Percentiles rank a stretch among this genome's conserved stretches.
Conservation (phyloP, 2,797 vertebrate species). For the Loriculus beryllinus region DNA sequence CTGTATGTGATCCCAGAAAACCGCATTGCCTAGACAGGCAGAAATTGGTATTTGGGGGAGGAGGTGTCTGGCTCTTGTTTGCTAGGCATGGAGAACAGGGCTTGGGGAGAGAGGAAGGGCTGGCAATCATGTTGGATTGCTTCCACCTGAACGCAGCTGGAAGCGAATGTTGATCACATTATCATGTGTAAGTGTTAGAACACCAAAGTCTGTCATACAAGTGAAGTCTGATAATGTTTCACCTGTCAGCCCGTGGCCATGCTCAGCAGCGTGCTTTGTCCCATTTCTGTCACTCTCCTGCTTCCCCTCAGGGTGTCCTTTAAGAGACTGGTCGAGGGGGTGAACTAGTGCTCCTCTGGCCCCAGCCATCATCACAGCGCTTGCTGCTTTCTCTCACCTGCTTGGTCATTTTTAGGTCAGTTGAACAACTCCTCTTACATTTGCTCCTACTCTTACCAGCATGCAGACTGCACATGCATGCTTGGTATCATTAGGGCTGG, state of each 20-base stretch:
- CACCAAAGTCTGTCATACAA: neutral
- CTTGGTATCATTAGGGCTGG: neutral
- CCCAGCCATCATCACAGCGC: fast-evolving
- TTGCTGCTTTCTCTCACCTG: neutral
- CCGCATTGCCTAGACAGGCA: neutral
- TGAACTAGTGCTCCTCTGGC: neutral
- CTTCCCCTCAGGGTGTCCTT: neutral
- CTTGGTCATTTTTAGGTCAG: neutral
- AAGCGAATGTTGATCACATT: neutral
- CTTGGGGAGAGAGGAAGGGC: neutral
- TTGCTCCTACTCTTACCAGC: neutral
- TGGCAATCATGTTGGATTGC: neutral
- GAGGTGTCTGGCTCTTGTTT: neutral
- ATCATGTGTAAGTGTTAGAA: neutral
- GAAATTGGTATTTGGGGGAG: neutral
- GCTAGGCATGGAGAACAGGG: neutral
- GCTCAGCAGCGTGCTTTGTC: neutral
- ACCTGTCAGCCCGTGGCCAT: neutral
- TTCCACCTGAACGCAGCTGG: neutral
- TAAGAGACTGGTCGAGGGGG: neutral
- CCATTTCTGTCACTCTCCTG: neutral
- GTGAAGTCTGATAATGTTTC: neutral
- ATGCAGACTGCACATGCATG: neutral
- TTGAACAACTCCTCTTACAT: neutral
- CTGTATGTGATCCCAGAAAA: neutral